phyloP scores from a whole-genome alignment of 2,797 vertebrate species.

The Malurus splendens region DNA sequence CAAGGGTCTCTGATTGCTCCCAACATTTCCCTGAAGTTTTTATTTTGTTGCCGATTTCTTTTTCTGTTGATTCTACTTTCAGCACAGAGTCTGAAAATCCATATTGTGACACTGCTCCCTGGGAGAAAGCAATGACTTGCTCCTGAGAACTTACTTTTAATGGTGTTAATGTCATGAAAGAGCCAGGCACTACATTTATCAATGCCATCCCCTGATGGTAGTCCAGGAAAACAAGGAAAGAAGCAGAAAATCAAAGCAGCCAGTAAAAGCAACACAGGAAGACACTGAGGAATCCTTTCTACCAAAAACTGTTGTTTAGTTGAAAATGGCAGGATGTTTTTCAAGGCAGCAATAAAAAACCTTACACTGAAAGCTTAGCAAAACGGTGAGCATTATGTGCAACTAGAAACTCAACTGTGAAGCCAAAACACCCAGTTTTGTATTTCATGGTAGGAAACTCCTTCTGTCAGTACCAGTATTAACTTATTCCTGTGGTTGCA shows the following conservation, averaged over 20 bases:
- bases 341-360: background rate
- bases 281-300: background rate
- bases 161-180: background rate
- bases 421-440: background rate
- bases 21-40: background rate
- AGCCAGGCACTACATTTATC: background rate
- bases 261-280: background rate
- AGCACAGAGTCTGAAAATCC: background rate
- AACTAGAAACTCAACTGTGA: background rate
- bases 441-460: background rate
- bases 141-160: background rate
- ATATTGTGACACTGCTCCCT: background rate
- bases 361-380: background rate
- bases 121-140: background rate
- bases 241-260: background rate
- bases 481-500: background rate
- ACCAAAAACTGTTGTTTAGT: background rate
- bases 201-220: background rate
- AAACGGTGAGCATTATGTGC: background rate
- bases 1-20: background rate
- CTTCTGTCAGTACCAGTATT: background rate
- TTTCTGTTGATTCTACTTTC: background rate
- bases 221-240: background rate
- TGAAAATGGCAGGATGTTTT: background rate
- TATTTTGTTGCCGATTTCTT: background rate